These are phyloP conservation scores for Drosophila lowei DNA, from an alignment of 1,140 invertebrate species.

Conservation along the genomic window DNA sequence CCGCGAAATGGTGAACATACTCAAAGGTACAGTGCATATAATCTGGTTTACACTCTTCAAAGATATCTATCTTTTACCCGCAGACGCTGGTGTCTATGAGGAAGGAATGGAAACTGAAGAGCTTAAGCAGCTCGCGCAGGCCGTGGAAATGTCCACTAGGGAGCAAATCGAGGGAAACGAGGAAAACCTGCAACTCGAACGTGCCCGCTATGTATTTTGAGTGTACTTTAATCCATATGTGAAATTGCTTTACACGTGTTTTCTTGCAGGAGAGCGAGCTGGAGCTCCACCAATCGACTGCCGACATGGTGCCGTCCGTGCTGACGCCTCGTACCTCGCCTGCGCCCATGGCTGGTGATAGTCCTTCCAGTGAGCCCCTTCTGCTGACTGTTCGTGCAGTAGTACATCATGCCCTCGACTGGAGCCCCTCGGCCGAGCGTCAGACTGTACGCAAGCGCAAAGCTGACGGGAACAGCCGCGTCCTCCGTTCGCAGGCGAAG, in stretches of 20 bases:
- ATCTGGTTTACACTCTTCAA: not conserved
- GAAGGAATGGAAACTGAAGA: conserved; percentile 51
- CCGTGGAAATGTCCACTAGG: conserved; percentile 40
- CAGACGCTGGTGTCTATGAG: conserved; percentile 57
- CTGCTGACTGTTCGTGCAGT: conserved; percentile 38
- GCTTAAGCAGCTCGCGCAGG: conserved; percentile 55
- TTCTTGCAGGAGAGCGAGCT: conserved; percentile 44
- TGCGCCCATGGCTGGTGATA: conserved; percentile 1
- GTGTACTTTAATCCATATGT: not conserved
- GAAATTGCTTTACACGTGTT: not conserved
- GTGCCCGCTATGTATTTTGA: conserved; percentile 26
- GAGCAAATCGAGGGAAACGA: not conserved
- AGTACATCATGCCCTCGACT: conserved; percentile 63
- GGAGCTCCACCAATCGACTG: conserved; percentile 38
- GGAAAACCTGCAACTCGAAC: conserved; percentile 12
- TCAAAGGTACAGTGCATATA: conserved; percentile 9
- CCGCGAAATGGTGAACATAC: conserved; percentile 12
- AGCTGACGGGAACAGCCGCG: not conserved
- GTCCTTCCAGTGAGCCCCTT: conserved; percentile 25
- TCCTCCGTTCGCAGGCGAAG: not conserved
- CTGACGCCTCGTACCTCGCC: too few relatives aligned
- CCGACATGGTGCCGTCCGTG: conserved; percentile 38
- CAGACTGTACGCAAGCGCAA: conserved; percentile 13
- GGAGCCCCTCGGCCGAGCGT: conserved; percentile 41
- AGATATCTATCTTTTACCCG: not conserved